Evolutionary conservation across 2,888 invertebrate species (phyloP).

Genomic region (Tholera decimalis): DNA sequence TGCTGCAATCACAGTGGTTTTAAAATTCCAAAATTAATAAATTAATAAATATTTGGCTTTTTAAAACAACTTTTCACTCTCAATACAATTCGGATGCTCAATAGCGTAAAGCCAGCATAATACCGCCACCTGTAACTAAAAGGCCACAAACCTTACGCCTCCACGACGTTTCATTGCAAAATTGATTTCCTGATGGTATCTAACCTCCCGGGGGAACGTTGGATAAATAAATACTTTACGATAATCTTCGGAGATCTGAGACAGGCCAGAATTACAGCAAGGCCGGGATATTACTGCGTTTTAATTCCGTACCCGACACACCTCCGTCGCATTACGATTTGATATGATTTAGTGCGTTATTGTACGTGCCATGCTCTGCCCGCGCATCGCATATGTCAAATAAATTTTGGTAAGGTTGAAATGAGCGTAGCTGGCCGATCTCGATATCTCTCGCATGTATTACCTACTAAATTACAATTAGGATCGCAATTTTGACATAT

Average conservation of each 20-base stretch:
- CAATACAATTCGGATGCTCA: constrained; percentile 63
- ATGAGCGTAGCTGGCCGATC: constrained; percentile 79
- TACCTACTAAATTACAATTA: constrained; percentile 86
- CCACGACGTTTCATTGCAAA: constrained; percentile 87
- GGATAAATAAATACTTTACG: constrained; percentile 91
- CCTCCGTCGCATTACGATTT: constrained; percentile 86
- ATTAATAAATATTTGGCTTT: constrained; percentile 6
- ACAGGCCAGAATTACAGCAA: constrained; percentile 87
- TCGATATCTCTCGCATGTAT: constrained; percentile 77
- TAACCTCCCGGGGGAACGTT: constrained; percentile 86
- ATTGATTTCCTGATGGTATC: constrained; percentile 91
- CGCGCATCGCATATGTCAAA: constrained; percentile 77
- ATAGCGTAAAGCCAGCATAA: constrained; percentile 76
- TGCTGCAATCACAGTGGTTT: not conserved
- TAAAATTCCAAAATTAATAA: no score
- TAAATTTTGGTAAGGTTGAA: constrained; percentile 79
- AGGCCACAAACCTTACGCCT: constrained; percentile 85
- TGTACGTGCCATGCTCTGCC: constrained; percentile 76
- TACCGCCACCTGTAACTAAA: constrained; percentile 82
- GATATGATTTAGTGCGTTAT: constrained; percentile 88
- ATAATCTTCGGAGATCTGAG: constrained; percentile 88
- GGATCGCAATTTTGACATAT: constrained; percentile 75
- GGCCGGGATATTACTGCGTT: constrained; percentile 89
- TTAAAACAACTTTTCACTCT: constrained; percentile 8
- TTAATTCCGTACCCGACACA: constrained; percentile 87